phyloP scores from a whole-genome alignment of 2,888 invertebrate genomes.

The Temnothorax ravouxi region DNA sequence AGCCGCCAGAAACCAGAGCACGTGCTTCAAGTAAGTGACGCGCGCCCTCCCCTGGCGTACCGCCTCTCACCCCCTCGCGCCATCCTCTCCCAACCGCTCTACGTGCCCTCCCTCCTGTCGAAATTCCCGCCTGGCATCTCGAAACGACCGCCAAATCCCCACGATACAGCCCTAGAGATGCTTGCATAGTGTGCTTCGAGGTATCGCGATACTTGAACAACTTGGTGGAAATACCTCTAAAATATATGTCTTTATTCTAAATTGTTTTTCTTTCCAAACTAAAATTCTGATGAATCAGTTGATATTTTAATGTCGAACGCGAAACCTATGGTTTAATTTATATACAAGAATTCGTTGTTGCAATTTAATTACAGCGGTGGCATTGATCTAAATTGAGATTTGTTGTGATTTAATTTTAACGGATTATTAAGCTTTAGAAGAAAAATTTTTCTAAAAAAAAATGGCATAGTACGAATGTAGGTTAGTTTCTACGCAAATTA shows the following conservation, averaged over 20 bases:
- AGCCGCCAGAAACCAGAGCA: conserved; percentile 85
- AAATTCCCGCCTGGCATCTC: conserved; percentile 29
- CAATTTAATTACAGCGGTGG: not conserved
- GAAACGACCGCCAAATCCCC: conserved; percentile 25
- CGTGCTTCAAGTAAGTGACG: conserved; percentile 85
- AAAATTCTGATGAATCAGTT: not conserved
- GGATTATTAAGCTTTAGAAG: not conserved
- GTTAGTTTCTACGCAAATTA: conserved; percentile 5
- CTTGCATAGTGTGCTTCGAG: not conserved
- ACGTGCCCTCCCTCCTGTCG: conserved; percentile 3
- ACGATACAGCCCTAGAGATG: conserved; percentile 17
- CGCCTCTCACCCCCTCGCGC: conserved; percentile 58
- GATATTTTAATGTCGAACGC: not conserved
- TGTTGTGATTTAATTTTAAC: not conserved
- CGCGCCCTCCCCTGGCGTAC: conserved; percentile 77
- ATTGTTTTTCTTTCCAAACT: not conserved
- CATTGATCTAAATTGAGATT: not conserved
- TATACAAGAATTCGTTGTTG: too few relatives aligned
- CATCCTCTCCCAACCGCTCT: not conserved
- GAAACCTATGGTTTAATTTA: not conserved
- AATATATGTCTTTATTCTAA: not conserved
- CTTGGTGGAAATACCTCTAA: not conserved
- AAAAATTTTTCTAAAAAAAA: not conserved
- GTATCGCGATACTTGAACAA: conserved; percentile 17
- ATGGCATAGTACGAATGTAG: not conserved